Evolutionary conservation across 1,140 invertebrate species (phyloP).

Genomic region (Armadillidium nasatum): DNA sequence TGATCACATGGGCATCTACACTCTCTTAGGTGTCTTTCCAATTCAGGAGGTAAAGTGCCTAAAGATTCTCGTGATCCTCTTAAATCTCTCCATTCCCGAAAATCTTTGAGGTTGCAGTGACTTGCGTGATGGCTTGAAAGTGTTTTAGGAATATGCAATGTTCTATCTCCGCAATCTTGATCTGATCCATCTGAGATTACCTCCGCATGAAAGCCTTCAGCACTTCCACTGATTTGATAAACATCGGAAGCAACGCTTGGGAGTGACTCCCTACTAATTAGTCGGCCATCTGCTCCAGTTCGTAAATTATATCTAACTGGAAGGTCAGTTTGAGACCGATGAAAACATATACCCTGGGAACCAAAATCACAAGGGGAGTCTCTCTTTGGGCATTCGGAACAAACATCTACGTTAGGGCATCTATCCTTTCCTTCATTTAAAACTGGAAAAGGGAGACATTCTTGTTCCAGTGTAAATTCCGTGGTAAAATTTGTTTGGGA

Average conservation of each 20-base stretch:
- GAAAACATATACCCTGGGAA: conserved; percentile 17
- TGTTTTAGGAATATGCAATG: neutral
- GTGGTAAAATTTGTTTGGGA: neutral
- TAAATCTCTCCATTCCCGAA: conserved; percentile 41
- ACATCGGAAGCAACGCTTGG: conserved; percentile 7
- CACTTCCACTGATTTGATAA: conserved; percentile 9
- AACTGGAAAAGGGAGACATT: neutral
- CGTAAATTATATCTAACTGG: neutral
- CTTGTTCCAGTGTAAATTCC: neutral
- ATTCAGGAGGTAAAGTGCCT: conserved; percentile 40
- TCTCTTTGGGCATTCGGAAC: conserved; percentile 20
- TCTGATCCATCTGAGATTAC: conserved; percentile 1
- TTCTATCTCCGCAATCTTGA: conserved; percentile 20
- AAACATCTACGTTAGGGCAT: conserved; percentile 5
- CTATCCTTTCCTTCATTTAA: neutral
- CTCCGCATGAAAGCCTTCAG: neutral
- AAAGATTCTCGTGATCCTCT: conserved; percentile 40
- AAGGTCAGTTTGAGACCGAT: conserved; percentile 18
- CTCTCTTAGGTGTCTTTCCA: conserved; percentile 42
- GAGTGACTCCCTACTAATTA: neutral
- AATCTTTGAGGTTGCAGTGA: conserved; percentile 43
- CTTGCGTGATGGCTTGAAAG: conserved; percentile 40
- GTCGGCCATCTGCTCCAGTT: neutral
- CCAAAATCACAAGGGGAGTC: conserved; percentile 25
- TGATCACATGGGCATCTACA: conserved; percentile 44